Evolutionary conservation across 2,113 vertebrate genomes (phyloP).

Genomic region (Baryphthengus martii): DNA sequence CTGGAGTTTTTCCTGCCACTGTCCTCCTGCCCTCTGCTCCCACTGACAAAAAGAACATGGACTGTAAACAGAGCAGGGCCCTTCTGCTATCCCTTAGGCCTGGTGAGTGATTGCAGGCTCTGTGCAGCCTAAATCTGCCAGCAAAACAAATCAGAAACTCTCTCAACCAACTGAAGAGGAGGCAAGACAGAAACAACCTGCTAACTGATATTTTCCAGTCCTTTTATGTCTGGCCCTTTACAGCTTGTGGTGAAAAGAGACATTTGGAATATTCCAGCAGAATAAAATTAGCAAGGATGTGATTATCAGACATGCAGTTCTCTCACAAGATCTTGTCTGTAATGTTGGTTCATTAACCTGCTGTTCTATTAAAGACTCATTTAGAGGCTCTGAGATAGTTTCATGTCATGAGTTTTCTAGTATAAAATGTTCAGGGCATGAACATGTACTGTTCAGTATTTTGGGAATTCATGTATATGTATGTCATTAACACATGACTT

Average conservation of each 20-base stretch:
- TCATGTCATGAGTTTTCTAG: background rate
- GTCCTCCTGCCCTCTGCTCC: background rate
- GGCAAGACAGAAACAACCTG: background rate
- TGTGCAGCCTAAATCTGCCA: background rate
- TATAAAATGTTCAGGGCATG: background rate
- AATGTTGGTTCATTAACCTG: background rate
- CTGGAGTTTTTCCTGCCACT: background rate
- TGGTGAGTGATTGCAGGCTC: background rate
- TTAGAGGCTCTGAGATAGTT: background rate
- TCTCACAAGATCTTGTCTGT: background rate
- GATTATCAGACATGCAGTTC: background rate
- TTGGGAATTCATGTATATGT: background rate
- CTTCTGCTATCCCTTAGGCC: background rate
- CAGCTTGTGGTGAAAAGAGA: background rate
- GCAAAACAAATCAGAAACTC: background rate
- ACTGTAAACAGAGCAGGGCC: background rate
- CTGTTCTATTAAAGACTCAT: background rate
- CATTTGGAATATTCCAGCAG: constrained; percentile 1
- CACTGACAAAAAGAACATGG: background rate
- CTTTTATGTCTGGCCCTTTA: background rate
- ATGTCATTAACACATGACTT: background rate
- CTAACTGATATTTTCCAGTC: background rate
- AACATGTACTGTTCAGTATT: background rate
- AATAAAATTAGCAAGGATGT: background rate
- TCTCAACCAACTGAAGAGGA: background rate